Conservation (phyloP, 2,888 invertebrate genomes). For the Adelphocoris suturalis region DNA sequence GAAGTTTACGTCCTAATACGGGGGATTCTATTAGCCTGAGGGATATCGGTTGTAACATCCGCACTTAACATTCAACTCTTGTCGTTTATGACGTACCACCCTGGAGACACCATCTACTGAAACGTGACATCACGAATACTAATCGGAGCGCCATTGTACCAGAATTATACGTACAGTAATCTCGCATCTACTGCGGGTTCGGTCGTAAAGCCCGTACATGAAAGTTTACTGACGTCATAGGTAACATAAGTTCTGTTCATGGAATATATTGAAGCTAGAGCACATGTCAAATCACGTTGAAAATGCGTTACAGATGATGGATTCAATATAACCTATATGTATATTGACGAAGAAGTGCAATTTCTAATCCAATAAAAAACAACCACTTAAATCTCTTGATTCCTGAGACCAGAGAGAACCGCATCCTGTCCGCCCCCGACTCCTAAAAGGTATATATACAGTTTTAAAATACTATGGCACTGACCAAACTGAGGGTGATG, state of each 20-base stretch:
- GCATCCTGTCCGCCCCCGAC: too few relatives aligned
- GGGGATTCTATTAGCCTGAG: not conserved
- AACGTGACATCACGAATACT: conserved; percentile 1
- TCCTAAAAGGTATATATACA: too few relatives aligned
- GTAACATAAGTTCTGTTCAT: not conserved
- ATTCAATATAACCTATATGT: too few relatives aligned
- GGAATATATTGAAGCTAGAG: too few relatives aligned
- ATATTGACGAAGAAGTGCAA: too few relatives aligned
- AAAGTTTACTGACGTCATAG: not conserved
- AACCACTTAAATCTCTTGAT: too few relatives aligned
- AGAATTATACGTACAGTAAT: not conserved
- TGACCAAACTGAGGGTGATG: too few relatives aligned
- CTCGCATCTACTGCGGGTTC: not conserved
- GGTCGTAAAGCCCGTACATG: not conserved
- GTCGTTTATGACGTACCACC: conserved; percentile 12
- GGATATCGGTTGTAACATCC: not conserved
- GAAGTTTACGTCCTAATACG: not conserved
- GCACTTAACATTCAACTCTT: not conserved
- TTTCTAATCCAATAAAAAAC: too few relatives aligned
- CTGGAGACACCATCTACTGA: not conserved
- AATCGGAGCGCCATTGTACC: not conserved
- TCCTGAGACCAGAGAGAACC: too few relatives aligned
- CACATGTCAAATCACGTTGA: too few relatives aligned
- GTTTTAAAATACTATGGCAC: too few relatives aligned
- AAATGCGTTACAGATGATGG: too few relatives aligned